A percentile compares a stretch with the other conserved stretches of the same genome.
These are phyloP conservation scores for Festucalex cinctus DNA, from an alignment of 2,113 vertebrate species.

Conservation along the genomic window DNA sequence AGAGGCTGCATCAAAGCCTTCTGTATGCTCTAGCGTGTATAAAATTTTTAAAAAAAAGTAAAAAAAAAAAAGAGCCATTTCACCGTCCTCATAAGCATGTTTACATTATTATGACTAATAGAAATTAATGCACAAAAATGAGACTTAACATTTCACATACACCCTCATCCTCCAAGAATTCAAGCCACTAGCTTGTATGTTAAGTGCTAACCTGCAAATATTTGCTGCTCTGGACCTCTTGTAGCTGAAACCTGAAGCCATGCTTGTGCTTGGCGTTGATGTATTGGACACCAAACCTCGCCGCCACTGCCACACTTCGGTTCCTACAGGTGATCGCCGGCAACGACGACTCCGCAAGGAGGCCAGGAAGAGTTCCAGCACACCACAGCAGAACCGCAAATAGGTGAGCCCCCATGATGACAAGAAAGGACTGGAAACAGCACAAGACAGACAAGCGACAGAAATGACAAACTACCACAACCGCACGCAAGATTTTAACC, in stretches of 20 bases:
- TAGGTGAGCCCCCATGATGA: not conserved
- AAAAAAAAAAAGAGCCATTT: too few species aligned
- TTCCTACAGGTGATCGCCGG: not conserved
- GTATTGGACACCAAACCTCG: not conserved
- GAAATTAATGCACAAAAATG: too few species aligned
- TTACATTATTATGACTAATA: too few species aligned
- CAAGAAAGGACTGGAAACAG: not conserved
- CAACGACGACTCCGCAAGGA: not conserved
- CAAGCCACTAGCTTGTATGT: too few species aligned
- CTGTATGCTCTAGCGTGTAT: too few species aligned
- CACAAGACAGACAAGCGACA: not conserved
- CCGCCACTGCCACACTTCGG: not conserved
- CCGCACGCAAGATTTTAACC: not conserved
- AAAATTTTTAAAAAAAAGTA: too few species aligned
- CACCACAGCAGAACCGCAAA: not conserved
- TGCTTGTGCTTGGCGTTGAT: not conserved
- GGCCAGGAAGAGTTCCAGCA: not conserved
- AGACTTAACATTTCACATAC: too few species aligned
- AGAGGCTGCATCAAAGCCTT: too few species aligned
- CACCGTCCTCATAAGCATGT: too few species aligned
- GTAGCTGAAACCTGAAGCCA: not conserved
- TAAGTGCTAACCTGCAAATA: not conserved
- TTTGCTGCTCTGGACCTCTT: not conserved
- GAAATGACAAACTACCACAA: accelerated
- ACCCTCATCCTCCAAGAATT: too few species aligned